Percentiles rank a stretch among this genome's conserved stretches.
phyloP scores from a whole-genome alignment of 2,797 vertebrate genomes.

The Ceryle rudis region DNA sequence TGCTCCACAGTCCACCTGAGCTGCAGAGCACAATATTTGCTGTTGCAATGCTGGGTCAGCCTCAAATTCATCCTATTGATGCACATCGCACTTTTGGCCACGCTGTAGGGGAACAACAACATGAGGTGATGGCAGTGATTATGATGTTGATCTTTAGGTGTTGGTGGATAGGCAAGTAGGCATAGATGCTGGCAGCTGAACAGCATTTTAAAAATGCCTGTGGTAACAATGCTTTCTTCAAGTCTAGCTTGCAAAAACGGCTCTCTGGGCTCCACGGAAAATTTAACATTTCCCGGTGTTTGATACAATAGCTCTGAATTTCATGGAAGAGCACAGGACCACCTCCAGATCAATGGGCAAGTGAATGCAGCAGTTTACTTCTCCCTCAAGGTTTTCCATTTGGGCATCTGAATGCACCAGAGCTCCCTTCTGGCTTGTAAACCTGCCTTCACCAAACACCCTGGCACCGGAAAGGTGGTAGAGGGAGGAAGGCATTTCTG shows the following conservation, averaged over 20 bases:
- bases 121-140: neutral
- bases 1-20: neutral
- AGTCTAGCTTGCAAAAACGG: too few species aligned
- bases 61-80: neutral
- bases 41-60: neutral
- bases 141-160: neutral
- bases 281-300: neutral
- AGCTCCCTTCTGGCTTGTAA: neutral
- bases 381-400: neutral
- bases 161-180: neutral
- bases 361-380: accelerated
- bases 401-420: neutral
- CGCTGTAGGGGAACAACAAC: neutral
- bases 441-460: neutral
- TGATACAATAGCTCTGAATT: neutral
- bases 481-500: neutral
- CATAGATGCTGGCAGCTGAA: neutral
- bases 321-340: neutral
- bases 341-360: neutral
- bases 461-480: too few species aligned
- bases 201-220: neutral
- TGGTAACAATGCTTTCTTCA: too few species aligned
- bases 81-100: neutral
- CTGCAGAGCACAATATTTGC: neutral
- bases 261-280: too few species aligned